Conservation (phyloP, 2,888 invertebrate genomes). For the Drosophila anomelani region DNA sequence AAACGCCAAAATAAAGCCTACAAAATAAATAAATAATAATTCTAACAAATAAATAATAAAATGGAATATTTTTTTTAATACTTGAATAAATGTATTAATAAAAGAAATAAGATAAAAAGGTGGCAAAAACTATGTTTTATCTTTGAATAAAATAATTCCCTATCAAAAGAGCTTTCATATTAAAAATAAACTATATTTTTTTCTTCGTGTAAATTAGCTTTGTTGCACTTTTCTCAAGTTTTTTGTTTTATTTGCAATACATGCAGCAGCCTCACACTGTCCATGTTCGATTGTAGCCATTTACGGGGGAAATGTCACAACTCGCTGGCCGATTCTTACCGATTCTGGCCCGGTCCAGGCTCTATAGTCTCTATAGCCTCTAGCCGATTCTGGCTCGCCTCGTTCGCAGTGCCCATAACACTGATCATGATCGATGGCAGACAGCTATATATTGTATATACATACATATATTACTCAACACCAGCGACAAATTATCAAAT, state of each 20-base stretch:
- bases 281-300: conserved; percentile 72
- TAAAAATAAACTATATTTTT: not conserved
- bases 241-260: conserved; percentile 18
- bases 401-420: conserved; percentile 51
- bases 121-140: not conserved
- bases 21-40: not conserved
- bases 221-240: conserved; percentile 31
- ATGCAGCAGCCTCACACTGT: conserved; percentile 22
- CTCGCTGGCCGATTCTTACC: conserved; percentile 53
- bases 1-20: not conserved
- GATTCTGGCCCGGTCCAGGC: conserved; percentile 38
- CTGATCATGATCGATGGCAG: conserved; percentile 65
- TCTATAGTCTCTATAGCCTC: conserved; percentile 11
- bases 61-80: too few relatives aligned
- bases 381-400: conserved; percentile 65
- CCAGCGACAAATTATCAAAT: conserved; percentile 41
- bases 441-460: conserved; percentile 8
- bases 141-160: not conserved
- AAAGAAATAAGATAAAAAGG: not conserved
- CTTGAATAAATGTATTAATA: not conserved
- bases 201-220: not conserved
- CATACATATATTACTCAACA: conserved; percentile 16
- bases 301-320: conserved; percentile 80
- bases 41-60: too few relatives aligned
- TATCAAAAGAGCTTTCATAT: not conserved